Percentiles rank a stretch among this genome's conserved stretches.
Conservation (phyloP, 2,113 vertebrate genomes). For the Brachypodius melanocephalos region DNA sequence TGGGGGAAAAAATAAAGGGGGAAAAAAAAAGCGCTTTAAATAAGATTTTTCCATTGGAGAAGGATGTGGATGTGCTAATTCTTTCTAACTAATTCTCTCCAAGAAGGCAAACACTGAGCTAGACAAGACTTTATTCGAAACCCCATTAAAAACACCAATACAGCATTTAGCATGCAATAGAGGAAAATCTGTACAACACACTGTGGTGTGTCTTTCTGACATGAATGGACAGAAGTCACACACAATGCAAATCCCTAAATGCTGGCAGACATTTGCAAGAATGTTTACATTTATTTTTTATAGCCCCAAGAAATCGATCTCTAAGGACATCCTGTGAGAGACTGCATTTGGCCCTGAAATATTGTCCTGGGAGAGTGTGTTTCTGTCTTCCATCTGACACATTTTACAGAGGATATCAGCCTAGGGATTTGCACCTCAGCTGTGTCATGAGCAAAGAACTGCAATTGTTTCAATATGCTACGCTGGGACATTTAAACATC, state of each 20-base stretch:
- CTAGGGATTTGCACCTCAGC: slow-evolving; percentile 41
- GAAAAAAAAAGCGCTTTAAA: fast-evolving
- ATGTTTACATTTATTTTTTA: slow-evolving; percentile 64
- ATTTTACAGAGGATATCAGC: slow-evolving; percentile 23
- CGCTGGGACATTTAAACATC: background rate
- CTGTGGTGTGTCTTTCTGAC: background rate
- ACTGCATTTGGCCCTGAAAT: slow-evolving; percentile 25
- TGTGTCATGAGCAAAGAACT: slow-evolving; percentile 19
- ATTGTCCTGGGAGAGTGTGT: background rate
- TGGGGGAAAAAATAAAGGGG: fast-evolving
- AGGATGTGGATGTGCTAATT: background rate
- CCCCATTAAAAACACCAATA: background rate
- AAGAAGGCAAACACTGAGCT: background rate
- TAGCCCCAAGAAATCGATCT: slow-evolving; percentile 41
- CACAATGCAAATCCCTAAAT: slow-evolving; percentile 25
- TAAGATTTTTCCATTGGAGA: background rate
- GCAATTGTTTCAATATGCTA: slow-evolving; percentile 21
- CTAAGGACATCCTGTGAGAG: slow-evolving; percentile 17
- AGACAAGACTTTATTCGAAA: background rate
- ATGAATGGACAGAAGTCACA: background rate
- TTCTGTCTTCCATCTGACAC: background rate
- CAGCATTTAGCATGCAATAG: background rate
- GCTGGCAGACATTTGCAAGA: background rate
- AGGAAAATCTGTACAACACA: background rate
- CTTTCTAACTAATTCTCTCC: background rate